Evolutionary conservation across 2,888 invertebrate genomes (phyloP), one percentile per base, ranked within the genome.

Genomic region (Calameuta idolon): DNA sequence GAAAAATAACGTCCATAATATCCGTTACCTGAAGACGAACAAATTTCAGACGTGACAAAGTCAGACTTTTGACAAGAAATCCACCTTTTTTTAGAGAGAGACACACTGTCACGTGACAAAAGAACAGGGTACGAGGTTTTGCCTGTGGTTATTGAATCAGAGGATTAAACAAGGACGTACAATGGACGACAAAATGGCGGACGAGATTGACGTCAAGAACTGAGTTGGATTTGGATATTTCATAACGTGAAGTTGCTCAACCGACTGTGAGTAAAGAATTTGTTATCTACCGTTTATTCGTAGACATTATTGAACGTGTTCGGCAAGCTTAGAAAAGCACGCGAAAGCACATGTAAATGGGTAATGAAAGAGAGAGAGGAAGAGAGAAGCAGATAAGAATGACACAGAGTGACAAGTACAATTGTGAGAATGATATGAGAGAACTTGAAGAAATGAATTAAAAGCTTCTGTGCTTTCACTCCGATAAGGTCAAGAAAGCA

Each of bases 331-430:
- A 23, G 23, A 55, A 9, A 55, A 23, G 55, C 55, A 55, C 23
- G 55, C 23, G 55, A 23, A 55, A 23, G 55, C 55, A 55, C 55
- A 55, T 23, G 23, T 55, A 55, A 55, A 69, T 31, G 12, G 76
- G 34, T 15, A 12, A 11, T 31, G 76, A 68, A 35, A 34, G n/a
- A 76, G 76, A 69, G n/a, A 76, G 69, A 34, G 34, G 69, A 34
- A 34, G 76, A 69, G 12, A 35, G 3, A 69, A 2, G 12, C 31
- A 15, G 15, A 55, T 23, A 23, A 55, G 55, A 55, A 15, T 23
- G 15, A 40, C 1, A 15, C 15, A 15, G 37, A 15, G 37, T 1
- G 23, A 55, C 23, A 55, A 23, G 55, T 55, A 23, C 9, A 55
- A 23, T 23, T 1, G 23, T 23, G 55, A n/a, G 33, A 69, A 23